phyloP scores from a whole-genome alignment of 2,113 vertebrate species.

The Oenanthe oenanthe region DNA sequence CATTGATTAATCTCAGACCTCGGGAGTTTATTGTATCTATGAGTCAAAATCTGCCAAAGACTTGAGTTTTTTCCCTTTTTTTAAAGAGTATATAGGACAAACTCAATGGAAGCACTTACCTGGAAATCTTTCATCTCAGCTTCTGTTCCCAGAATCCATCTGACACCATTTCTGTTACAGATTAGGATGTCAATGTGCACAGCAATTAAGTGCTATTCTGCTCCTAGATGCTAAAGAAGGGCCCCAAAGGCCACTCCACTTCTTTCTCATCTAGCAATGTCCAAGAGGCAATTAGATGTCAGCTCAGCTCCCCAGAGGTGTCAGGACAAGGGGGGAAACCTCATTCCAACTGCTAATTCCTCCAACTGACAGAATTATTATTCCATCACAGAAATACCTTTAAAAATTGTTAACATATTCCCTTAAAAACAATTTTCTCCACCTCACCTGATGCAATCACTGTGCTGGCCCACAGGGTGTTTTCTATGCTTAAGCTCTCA shows the following conservation, averaged over 20 bases:
- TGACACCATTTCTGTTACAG: conserved; percentile 68
- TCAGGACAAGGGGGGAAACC: conserved; percentile 47
- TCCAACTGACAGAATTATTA: conserved; percentile 72
- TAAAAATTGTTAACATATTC: conserved; percentile 76
- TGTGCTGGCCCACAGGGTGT: conserved; percentile 96
- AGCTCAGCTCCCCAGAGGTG: conserved; percentile 45
- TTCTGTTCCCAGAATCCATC: conserved; percentile 20
- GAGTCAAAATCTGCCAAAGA: not conserved
- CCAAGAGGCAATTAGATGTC: conserved; percentile 45
- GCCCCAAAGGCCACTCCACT: conserved; percentile 56
- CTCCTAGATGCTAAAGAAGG: conserved; percentile 11
- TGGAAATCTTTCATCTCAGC: conserved; percentile 18
- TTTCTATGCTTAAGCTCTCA: conserved; percentile 96
- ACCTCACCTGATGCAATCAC: conserved; percentile 92
- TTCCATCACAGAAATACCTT: conserved; percentile 64
- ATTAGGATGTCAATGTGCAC: conserved; percentile 65
- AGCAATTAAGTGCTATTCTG: conserved; percentile 68
- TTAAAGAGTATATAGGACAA: not conserved
- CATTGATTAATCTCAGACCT: not conserved
- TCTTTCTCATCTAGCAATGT: conserved; percentile 48
- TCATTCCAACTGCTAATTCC: conserved; percentile 66
- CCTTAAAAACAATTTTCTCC: not conserved
- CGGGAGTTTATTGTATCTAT: not conserved
- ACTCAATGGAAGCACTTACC: not conserved
- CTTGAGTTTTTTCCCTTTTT: not conserved